Base-by-base conservation (phyloP, 2,113 vertebrate genomes). In the Callopanchax toddi region DNA sequence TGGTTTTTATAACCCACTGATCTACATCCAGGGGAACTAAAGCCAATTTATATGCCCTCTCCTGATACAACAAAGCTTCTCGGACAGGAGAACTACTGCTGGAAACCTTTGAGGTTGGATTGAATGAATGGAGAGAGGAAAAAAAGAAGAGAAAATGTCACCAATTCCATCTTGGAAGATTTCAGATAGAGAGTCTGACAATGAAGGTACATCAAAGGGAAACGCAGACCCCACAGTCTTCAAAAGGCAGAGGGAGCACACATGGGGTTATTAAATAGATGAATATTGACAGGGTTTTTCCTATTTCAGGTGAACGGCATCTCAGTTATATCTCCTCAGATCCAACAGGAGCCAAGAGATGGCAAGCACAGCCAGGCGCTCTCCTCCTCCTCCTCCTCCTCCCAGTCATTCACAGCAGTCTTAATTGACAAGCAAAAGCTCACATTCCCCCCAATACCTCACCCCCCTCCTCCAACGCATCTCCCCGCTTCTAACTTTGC, bases 131-230 rank as follows among this genome's bases (percentile, higher is more conserved):
- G 87, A 32, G n/a, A n/a, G n/a, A n/a, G n/a, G n/a, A 32, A 4
- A 91, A 87, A 89, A 89, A 88, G 12, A 11, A 82, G 63, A 77
- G 77, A 84, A 91, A 90, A 89, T 90, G 86, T 91, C 89, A 90
- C 84, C 84, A 89, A 87, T 86, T 90, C 75, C 80, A 86, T 89
- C 81, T 82, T 68, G 52, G 80, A 84, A 88, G 86, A 87, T 90
- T 87, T 85, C 78, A 81, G 87, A 91, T 90, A 83, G 83, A 84
- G 78, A 83, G 77, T 86, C 85, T 88, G 83, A 91, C 88, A 90
- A 90, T 90, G 88, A 87, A 80, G 76, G 77, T 67, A 91, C 86
- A 92, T 90, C 89, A 91, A 92, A 91, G 87, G 75, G 82, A 83
- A 85, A 85, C 74, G 82, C 83, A 86, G 87, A 89, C 87, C 87